Evolutionary conservation across 2,113 vertebrate genomes (phyloP), one percentile per base, ranked within the genome.

Genomic region (Eptesicus fuscus): DNA sequence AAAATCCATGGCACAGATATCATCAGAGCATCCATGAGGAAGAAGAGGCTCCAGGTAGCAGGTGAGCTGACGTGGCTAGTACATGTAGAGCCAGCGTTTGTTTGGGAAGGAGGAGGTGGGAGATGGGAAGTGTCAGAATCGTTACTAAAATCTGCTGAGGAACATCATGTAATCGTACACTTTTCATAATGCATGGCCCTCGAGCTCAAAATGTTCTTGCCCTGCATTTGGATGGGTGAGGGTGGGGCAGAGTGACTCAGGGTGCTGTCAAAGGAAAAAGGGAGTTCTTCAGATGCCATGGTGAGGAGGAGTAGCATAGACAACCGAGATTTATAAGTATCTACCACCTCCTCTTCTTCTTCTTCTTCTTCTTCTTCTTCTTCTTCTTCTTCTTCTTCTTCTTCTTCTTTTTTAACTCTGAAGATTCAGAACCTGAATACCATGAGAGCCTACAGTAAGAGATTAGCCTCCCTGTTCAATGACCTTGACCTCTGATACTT

Each of bases 1-100:
- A 99, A 98, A 94, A 99, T 99, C 91, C 99, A 99, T 1, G 99
- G 99, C 78, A 98, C 99, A 5, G 99, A 99, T 90, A 98, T 99
- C 90, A 99, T 99, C 86, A 98, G 98, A 96, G 99, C 99, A 42
- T 99, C 99, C 42, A 99, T 99, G 97, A 98, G 96, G 47, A 98
- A 98, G 86, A 98, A 98, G 86, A 99, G 98, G 79, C 98, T 98
- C 5, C 91, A 98, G 32, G 98, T 96, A 0, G 89, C 98, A 85
- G 97, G 99, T 99, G 96, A 98, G 99, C 90, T 74, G 17, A 11
- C 30, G 67, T 91, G 22, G 0, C 12, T 17, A 4, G 9, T 56
- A n/a, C 35, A 11, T 14, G 20, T 18, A 59, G 4, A 79, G 44
- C 42, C 32, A 76, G 47, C 32, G 3, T 85, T 63, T 74, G 23